A percentile compares a stretch with the other conserved stretches of the same genome.
Conservation (phyloP, 2,797 vertebrate species). For the Pseudopleuronectes americanus region DNA sequence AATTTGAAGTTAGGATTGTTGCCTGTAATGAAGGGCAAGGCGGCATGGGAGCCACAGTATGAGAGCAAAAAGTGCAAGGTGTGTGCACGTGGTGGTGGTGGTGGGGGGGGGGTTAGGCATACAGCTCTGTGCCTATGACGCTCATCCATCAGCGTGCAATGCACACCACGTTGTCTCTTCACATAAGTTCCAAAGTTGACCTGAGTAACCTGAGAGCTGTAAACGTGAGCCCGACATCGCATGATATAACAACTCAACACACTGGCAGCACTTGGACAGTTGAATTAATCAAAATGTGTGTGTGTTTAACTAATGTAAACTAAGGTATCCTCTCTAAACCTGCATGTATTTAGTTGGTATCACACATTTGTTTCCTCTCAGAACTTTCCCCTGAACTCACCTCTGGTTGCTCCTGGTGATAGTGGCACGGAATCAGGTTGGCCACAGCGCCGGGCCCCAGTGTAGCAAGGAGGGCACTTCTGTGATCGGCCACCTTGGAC, state of each 20-base stretch:
- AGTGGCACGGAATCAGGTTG: slow-evolving; percentile 89
- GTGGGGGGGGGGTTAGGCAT: slow-evolving; percentile 5
- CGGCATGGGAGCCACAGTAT: slow-evolving; percentile 16
- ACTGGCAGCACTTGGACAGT: neutral
- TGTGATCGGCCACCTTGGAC: slow-evolving; percentile 89
- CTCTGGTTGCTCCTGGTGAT: slow-evolving; percentile 89
- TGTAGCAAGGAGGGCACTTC: slow-evolving; percentile 91
- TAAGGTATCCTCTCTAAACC: neutral
- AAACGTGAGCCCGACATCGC: neutral
- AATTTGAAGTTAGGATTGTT: neutral
- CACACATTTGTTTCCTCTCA: neutral
- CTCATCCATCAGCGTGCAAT: slow-evolving; percentile 41
- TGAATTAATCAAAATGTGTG: neutral
- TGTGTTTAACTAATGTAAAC: neutral
- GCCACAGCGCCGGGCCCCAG: slow-evolving; percentile 87
- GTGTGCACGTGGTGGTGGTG: slow-evolving; percentile 16
- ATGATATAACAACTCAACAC: neutral
- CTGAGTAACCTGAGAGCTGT: slow-evolving; percentile 1
- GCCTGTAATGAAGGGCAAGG: slow-evolving; percentile 39
- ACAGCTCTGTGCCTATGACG: slow-evolving; percentile 28
- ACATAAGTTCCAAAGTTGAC: slow-evolving; percentile 42
- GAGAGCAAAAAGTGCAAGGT: slow-evolving; percentile 36
- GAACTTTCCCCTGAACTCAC: slow-evolving; percentile 79
- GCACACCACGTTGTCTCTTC: slow-evolving; percentile 33
- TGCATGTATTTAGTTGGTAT: neutral